Evolutionary conservation across 2,888 invertebrate genomes (phyloP), one percentile per base, ranked within the genome.

Genomic region (Muscina levida): DNA sequence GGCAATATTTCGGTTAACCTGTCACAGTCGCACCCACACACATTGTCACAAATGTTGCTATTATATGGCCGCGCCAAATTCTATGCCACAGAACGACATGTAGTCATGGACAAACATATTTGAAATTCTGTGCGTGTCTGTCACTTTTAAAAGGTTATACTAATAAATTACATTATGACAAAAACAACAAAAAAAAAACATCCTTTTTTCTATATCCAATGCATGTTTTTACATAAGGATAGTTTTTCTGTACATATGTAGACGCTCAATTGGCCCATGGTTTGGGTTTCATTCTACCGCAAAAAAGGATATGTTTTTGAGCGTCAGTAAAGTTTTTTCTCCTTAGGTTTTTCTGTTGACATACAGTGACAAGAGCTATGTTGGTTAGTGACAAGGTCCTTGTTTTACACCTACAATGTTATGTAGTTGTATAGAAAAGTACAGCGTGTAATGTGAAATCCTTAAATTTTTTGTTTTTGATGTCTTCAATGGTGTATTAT

Each of bases 101-200:
- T 24, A 22, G 6, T 22, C 4, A 70, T 57, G 31, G 31, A 11
- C 31, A 57, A 57, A 57, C 46, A 57, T 59, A 15, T 71, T 39
- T 57, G 31, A 46, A 31, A 62, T 72, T 17, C 56, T 65, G 59
- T 80, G 76, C 76, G 77, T 80, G 77, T 59, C 66, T 39, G 57
- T 65, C 72, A 72, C 26, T 65, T 70, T 65, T 76, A 48, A 56
- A 76, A 76, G 72, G 37, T 73, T 73, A 72, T 66, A 66, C 26
- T 65, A 65, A 46, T 65, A 68, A 56, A 68, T 68, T 53, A 75
- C 67, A 73, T 73, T 67, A 48, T 66, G 39, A 19, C 22, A 44
- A 31, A 65, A n/a, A 44, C 13, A 44, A 51, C 17, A n/a, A n/a
- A 6, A 53, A 70, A 48, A 59, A n/a, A 26, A 37, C 11, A 22